These are phyloP conservation scores for Luscinia megarhynchos DNA, from an alignment of 2,797 vertebrate species.

Conservation along the genomic window DNA sequence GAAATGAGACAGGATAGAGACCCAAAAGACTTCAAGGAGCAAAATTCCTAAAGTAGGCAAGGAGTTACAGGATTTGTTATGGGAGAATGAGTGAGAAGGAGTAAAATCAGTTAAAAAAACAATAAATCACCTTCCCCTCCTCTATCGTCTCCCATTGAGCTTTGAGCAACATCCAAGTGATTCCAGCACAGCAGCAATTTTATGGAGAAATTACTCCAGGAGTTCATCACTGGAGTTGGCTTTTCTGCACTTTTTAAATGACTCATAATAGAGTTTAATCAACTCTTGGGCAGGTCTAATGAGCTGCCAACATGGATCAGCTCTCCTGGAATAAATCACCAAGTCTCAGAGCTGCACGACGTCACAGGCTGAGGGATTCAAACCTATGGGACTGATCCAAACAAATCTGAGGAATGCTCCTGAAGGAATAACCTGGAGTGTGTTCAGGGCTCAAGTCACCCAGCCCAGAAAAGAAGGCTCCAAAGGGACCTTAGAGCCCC, in stretches of 20 bases:
- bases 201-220: conserved; percentile 6
- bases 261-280: conserved; percentile 51
- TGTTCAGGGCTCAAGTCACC: not conserved
- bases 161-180: not conserved
- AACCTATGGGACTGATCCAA: not conserved
- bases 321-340: conserved; percentile 16
- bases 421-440: not conserved
- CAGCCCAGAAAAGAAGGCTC: not conserved
- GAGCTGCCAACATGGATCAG: conserved; percentile 9
- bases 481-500: not conserved
- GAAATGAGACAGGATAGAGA: not conserved
- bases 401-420: not conserved
- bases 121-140: not conserved
- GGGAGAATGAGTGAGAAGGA: not conserved
- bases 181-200: not conserved
- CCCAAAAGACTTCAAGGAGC: not conserved
- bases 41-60: not conserved
- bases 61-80: not conserved
- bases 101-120: not conserved
- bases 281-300: conserved; percentile 31
- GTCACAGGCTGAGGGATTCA: not conserved
- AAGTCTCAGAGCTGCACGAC: rapidly evolving
- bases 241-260: conserved; percentile 41
- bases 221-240: conserved; percentile 33
- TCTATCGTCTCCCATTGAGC: not conserved